Percentiles rank a stretch among this genome's conserved stretches.
These are phyloP conservation scores for Gryon sp. DNA, from an alignment of 1,140 invertebrate genomes.

Conservation along the genomic window DNA sequence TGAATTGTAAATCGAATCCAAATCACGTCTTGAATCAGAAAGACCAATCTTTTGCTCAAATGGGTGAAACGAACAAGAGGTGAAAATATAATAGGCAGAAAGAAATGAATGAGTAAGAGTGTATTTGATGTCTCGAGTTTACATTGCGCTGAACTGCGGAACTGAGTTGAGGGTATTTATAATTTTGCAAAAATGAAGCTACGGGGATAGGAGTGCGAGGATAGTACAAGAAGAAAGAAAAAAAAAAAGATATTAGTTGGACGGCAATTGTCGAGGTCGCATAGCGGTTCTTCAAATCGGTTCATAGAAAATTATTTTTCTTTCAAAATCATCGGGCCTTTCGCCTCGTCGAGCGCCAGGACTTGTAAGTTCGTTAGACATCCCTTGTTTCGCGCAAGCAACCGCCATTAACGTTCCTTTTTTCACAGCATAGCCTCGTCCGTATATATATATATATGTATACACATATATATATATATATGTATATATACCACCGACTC, in stretches of 20 bases:
- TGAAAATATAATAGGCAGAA: not conserved
- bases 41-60: constrained; percentile 55
- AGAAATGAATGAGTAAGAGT: not conserved
- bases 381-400: constrained; percentile 72
- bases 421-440: constrained; percentile 39
- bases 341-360: constrained; percentile 64
- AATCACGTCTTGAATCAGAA: constrained; percentile 28
- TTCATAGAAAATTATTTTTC: constrained; percentile 77
- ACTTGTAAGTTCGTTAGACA: constrained; percentile 76
- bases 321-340: constrained; percentile 75
- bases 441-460: constrained; percentile 57
- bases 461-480: constrained; percentile 54
- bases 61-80: constrained; percentile 15
- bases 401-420: constrained; percentile 62
- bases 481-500: constrained; percentile 33
- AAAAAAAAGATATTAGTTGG: constrained; percentile 21
- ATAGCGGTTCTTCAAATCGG: constrained; percentile 56
- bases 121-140: not conserved
- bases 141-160: constrained; percentile 28
- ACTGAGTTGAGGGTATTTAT: constrained; percentile 26
- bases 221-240: too few species aligned
- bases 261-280: constrained; percentile 38
- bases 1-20: constrained; percentile 13
- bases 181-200: constrained; percentile 17
- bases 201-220: too few species aligned